These are phyloP conservation scores for Plectropomus leopardus DNA, from an alignment of 2,113 vertebrate genomes.

Conservation along the genomic window DNA sequence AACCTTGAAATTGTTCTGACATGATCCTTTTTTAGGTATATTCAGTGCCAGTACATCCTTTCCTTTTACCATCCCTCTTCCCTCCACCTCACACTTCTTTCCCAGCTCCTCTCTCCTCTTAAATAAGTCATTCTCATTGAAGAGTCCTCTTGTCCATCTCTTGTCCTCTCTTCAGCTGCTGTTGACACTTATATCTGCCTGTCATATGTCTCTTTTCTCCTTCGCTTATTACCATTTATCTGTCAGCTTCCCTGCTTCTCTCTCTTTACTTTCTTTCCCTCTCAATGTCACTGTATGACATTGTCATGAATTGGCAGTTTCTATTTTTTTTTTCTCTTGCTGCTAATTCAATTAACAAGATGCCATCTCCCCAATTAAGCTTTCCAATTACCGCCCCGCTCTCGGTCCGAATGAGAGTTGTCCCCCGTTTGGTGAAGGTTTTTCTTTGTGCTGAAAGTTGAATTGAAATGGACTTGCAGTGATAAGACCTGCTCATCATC, in stretches of 20 bases:
- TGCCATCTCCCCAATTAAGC: slow-evolving; percentile 83
- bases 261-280: slow-evolving; percentile 17
- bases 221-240: slow-evolving; percentile 49
- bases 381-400: slow-evolving; percentile 79
- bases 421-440: slow-evolving; percentile 52
- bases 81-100: slow-evolving; percentile 11
- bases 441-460: slow-evolving; percentile 70
- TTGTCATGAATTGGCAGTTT: slow-evolving; percentile 72
- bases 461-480: slow-evolving; percentile 78
- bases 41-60: slow-evolving; percentile 11
- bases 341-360: slow-evolving; percentile 86
- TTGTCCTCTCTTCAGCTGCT: slow-evolving; percentile 36
- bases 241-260: slow-evolving; percentile 28
- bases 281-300: slow-evolving; percentile 67
- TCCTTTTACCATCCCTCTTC: not conserved
- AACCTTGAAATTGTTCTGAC: slow-evolving; percentile 50
- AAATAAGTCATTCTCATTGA: slow-evolving; percentile 42
- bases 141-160: slow-evolving; percentile 45
- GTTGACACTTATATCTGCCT: slow-evolving; percentile 51
- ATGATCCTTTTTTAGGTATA: slow-evolving; percentile 27
- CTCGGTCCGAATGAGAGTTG: slow-evolving; percentile 64
- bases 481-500: slow-evolving; percentile 80
- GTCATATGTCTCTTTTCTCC: slow-evolving; percentile 48
- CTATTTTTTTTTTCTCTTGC: slow-evolving; percentile 59
- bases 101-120: not conserved